Evolutionary conservation across 2,113 vertebrate species (phyloP), one percentile per base, ranked within the genome.

Genomic region (Daphoenositta chrysoptera): DNA sequence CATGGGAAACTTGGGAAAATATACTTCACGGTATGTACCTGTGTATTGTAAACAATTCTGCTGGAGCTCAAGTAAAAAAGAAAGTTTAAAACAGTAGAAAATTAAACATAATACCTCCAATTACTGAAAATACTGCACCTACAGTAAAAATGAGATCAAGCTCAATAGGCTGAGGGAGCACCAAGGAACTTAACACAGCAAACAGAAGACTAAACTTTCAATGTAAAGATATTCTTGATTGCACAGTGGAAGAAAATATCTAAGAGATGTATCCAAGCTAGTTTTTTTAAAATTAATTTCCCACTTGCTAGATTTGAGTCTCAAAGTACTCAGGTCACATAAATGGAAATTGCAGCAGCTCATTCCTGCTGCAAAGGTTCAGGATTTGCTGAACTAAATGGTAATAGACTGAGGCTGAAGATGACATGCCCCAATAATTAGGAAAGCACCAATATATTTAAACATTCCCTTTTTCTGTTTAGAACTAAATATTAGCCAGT

Each of bases 11-110:
- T 76, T 48, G 28, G 54, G 45, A 94, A 71, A 79, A 85, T 50
- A 24, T 33, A 82, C 26, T 71, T 91, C 50, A 76, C 31, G 47
- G 24, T 47, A 26, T 30, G 11, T 48, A 63, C 30, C 20, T 88
- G 79, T 93, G 65, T n/a, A n/a, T n/a, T n/a, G 58, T 85, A 97
- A 97, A 95, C 51, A 96, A 69, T 58, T 96, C 73, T 90, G 37
- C 56, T 89, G 11, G 28, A 81, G 44, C 22, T 70, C 81, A 68
- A 79, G 66, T 89, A 85, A 84, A 93, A 96, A 69, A 21, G 83
- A 89, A 61, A 89, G 45, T 80, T 87, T 87, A 39, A 56, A 96
- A 80, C n/a, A 53, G 30, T 75, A 79, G 37, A 97, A 95, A 95
- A 96, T 93, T 89, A 80, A 96, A 95, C 30, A 71, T 77, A 88